Evolutionary conservation across 1,140 invertebrate species (phyloP).

Genomic region (Penaeus japonicus): DNA sequence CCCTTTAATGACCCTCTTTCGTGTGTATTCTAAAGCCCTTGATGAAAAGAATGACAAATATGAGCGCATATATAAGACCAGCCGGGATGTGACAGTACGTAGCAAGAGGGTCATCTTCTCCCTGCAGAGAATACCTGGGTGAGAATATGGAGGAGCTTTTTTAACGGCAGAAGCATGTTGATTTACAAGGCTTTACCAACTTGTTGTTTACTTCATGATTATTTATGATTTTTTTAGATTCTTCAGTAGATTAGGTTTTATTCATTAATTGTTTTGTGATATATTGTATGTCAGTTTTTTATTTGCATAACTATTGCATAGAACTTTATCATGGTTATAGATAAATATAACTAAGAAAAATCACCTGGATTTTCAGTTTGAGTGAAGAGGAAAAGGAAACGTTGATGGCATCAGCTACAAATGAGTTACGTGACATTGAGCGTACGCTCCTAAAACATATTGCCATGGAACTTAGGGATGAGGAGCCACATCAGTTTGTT

Average conservation of each 20-base stretch:
- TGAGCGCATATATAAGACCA: conserved; percentile 83
- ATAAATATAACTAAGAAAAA: neutral
- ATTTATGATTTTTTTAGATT: too few relatives aligned
- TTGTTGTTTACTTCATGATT: neutral
- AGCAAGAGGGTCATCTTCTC: conserved; percentile 90
- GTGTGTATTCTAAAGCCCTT: conserved; percentile 70
- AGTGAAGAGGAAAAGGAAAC: conserved; percentile 61
- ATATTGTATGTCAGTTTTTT: neutral
- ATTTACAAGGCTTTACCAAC: neutral
- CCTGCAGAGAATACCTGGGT: conserved; percentile 73
- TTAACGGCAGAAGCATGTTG: neutral
- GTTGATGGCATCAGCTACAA: conserved; percentile 73
- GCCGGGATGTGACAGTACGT: conserved; percentile 89
- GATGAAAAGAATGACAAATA: conserved; percentile 84
- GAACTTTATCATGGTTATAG: neutral
- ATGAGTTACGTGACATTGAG: conserved; percentile 71
- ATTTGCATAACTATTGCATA: neutral
- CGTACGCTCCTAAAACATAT: conserved; percentile 73
- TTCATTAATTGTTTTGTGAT: too few relatives aligned
- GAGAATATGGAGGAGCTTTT: neutral
- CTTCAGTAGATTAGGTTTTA: too few relatives aligned
- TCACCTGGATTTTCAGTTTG: conserved; percentile 27
- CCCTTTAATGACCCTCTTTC: conserved; percentile 37
- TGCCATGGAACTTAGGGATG: conserved; percentile 75
- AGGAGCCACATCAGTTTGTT: conserved; percentile 78